A percentile compares a stretch with the other conserved stretches of the same genome.
These are phyloP conservation scores for Macroglossus sobrinus DNA, from an alignment of 2,113 vertebrate species.

Conservation along the genomic window DNA sequence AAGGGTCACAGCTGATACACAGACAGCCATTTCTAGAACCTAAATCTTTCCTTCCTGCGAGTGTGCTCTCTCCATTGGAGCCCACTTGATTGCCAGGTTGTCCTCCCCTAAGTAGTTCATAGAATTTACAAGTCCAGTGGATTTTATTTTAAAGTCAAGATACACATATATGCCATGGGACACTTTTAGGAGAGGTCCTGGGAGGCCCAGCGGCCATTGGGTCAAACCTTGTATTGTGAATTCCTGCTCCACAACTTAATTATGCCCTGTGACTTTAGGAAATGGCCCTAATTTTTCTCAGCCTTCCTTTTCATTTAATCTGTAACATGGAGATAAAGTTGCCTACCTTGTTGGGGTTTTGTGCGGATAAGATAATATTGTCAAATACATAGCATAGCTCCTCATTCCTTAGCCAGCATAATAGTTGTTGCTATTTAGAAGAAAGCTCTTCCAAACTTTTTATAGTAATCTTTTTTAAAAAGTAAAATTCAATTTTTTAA, in stretches of 20 bases:
- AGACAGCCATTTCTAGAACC: not conserved
- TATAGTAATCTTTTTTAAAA: not conserved
- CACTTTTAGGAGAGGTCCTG: not conserved
- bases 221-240: not conserved
- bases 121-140: not conserved
- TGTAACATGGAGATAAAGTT: not conserved
- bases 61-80: accelerated
- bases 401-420: not conserved
- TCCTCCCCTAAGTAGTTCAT: not conserved
- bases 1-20: not conserved
- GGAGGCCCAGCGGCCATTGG: not conserved
- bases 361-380: not conserved
- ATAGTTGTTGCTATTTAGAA: not conserved
- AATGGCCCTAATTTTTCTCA: not conserved
- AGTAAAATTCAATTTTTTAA: not conserved
- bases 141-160: not conserved
- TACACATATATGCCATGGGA: not conserved
- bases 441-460: not conserved
- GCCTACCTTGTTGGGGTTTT: not conserved
- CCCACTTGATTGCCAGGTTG: not conserved
- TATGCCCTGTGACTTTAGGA: not conserved
- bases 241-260: not conserved
- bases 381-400: not conserved
- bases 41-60: not conserved
- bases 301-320: slow-evolving; percentile 23